Base-by-base conservation (phyloP, 2,888 invertebrate species). In the Saturnia japonica region DNA sequence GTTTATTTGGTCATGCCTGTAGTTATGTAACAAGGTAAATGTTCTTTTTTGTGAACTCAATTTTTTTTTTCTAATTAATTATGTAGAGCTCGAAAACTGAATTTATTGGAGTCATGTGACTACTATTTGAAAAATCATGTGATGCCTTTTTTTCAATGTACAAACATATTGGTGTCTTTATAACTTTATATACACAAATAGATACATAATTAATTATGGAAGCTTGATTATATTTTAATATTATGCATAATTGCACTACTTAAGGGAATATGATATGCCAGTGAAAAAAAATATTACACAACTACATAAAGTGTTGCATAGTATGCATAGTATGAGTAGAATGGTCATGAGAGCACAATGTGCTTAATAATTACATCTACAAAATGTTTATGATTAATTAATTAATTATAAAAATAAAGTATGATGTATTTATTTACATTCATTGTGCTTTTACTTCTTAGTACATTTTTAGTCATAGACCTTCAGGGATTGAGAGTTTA, bases 11-110 rank as follows among this genome's bases (percentile, higher is more conserved):
- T 88, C 88, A 88, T 91, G 89, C 86, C 87, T 88, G 87, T 85
- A 89, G 93, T 94, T 93, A 94, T 93, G 94, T 94, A 93, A 93
- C 93, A 85, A 87, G 85, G 81, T 85, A 79, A 83, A 85, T 82
- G 83, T 80, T 81, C 85, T n/a, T 83, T 85, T 64, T 68, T 45
- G 19, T 51, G 22, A 25, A 28, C 8, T 16, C 6, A 42, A 68
- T 19, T 42, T 47, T 43, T 57, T 66, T 70, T 70, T 67, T 19
- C 42, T 25, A 22, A 42, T 51, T 43, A 54, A 77, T 81, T 79
- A n/a, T n/a, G n/a, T n/a, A 80, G 78, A 78, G 77, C 78, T 71
- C 80, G 77, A 75, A 72, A 77, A 78, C 71, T 78, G 79, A 71
- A 78, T 80, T 77, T 81, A 88, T 79, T 80, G 74, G 78, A 80